These are phyloP conservation scores for Lucifuga dentata DNA, from an alignment of 2,113 vertebrate genomes.

Conservation along the genomic window DNA sequence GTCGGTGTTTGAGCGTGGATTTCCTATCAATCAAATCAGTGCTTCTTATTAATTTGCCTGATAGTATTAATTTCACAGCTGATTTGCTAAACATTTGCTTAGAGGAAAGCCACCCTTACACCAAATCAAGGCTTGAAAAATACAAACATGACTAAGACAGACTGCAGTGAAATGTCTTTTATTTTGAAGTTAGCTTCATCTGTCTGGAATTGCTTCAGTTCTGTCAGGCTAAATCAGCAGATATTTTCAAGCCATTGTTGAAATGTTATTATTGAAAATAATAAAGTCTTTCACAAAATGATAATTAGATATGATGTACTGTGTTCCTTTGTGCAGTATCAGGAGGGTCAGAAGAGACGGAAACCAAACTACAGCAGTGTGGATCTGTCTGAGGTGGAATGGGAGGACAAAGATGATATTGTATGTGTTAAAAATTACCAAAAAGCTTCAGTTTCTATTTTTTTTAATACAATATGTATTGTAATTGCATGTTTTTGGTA, in stretches of 20 bases:
- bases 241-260: slow-evolving; percentile 15
- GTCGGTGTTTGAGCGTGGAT: slow-evolving; percentile 55
- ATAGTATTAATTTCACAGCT: slow-evolving; percentile 76
- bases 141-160: slow-evolving; percentile 27
- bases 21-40: slow-evolving; percentile 62
- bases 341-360: slow-evolving; percentile 93
- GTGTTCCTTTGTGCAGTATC: slow-evolving; percentile 87
- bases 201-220: slow-evolving; percentile 9
- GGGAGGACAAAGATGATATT: slow-evolving; percentile 96
- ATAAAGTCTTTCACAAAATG: background rate
- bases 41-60: slow-evolving; percentile 65
- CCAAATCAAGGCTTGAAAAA: slow-evolving; percentile 30
- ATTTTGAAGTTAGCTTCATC: slow-evolving; percentile 4
- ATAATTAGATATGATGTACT: slow-evolving; percentile 30
- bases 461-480: no score
- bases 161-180: slow-evolving; percentile 10
- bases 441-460: no score
- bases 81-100: slow-evolving; percentile 66
- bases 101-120: slow-evolving; percentile 30
- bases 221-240: slow-evolving; percentile 27
- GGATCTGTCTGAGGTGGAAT: slow-evolving; percentile 97
- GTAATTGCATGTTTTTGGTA: slow-evolving; percentile 12
- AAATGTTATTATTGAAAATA: slow-evolving; percentile 12
- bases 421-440: slow-evolving; percentile 76
- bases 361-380: slow-evolving; percentile 98